phyloP scores from a whole-genome alignment of 2,113 vertebrate species.

The Struthio camelus region DNA sequence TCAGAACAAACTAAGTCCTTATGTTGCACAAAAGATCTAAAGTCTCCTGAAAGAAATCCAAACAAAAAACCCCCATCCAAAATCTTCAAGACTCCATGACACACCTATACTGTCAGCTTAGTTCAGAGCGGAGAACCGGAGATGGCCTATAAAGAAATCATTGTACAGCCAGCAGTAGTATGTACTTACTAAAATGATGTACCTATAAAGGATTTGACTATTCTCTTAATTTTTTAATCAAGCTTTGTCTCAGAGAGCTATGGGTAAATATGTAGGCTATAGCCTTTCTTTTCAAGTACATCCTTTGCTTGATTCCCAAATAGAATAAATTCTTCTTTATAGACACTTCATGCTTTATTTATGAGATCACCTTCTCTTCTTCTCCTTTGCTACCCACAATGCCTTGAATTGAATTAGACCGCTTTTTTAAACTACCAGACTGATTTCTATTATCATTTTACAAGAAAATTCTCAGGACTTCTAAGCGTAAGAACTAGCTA shows the following conservation, averaged over 20 bases:
- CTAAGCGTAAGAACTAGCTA: not conserved
- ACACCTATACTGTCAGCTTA: constrained; percentile 29
- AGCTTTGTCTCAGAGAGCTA: constrained; percentile 32
- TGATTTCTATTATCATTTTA: not conserved
- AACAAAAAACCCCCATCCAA: not conserved
- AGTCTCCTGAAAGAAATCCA: not conserved
- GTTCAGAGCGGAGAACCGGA: not conserved
- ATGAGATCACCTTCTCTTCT: not conserved
- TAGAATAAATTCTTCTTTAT: constrained; percentile 29
- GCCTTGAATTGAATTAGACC: not conserved
- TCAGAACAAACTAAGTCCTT: constrained; percentile 36
- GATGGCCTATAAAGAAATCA: constrained; percentile 33
- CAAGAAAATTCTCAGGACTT: not conserved
- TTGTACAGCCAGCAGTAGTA: constrained; percentile 44
- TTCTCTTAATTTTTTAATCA: constrained; percentile 50
- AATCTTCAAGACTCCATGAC: constrained; percentile 16
- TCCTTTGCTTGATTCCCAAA: constrained; percentile 11
- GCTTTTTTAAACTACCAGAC: not conserved
- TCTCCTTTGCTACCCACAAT: not conserved
- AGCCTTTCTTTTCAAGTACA: constrained; percentile 58
- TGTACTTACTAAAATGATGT: constrained; percentile 24
- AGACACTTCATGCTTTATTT: constrained; percentile 53
- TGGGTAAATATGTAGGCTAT: constrained; percentile 32
- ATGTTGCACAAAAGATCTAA: not conserved
- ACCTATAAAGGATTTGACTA: constrained; percentile 37